Evolutionary conservation across 2,888 invertebrate genomes (phyloP).

Genomic region (Ischnura elegans): DNA sequence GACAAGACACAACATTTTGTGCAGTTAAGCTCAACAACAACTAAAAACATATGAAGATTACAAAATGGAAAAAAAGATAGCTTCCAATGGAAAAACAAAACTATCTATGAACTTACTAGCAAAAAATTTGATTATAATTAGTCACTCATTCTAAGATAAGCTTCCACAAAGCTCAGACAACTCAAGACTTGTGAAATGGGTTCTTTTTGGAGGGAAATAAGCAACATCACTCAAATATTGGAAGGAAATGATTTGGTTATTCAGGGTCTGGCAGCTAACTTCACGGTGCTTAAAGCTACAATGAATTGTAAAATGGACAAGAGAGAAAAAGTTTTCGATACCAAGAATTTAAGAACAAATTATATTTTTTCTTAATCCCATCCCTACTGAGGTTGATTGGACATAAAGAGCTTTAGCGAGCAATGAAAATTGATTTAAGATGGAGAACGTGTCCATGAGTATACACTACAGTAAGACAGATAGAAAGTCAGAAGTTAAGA

Average conservation of each 20-base stretch:
- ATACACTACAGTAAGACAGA: not conserved
- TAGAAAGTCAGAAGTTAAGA: not conserved
- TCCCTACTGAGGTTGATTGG: not conserved
- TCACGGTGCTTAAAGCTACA: not conserved
- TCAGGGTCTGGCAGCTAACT: not conserved
- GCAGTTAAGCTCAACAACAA: constrained; percentile 69
- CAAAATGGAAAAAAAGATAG: constrained; percentile 50
- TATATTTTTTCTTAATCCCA: not conserved
- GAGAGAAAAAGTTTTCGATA: not conserved
- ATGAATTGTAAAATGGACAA: not conserved
- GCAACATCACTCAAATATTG: not conserved
- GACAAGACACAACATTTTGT: constrained; percentile 69
- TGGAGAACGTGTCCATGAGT: not conserved
- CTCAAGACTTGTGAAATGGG: not conserved
- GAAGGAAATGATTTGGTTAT: not conserved
- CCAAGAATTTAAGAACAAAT: not conserved
- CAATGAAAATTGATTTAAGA: not conserved
- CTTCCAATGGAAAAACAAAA: constrained; percentile 46
- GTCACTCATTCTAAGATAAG: constrained; percentile 43
- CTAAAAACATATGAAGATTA: constrained; percentile 60
- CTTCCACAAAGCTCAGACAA: constrained; percentile 18
- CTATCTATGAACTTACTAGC: constrained; percentile 5
- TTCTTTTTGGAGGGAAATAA: not conserved
- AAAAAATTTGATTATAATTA: constrained; percentile 4
- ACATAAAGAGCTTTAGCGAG: not conserved